These are phyloP conservation scores for Colletes collaris DNA, from an alignment of 2,888 invertebrate species.

Conservation along the genomic window DNA sequence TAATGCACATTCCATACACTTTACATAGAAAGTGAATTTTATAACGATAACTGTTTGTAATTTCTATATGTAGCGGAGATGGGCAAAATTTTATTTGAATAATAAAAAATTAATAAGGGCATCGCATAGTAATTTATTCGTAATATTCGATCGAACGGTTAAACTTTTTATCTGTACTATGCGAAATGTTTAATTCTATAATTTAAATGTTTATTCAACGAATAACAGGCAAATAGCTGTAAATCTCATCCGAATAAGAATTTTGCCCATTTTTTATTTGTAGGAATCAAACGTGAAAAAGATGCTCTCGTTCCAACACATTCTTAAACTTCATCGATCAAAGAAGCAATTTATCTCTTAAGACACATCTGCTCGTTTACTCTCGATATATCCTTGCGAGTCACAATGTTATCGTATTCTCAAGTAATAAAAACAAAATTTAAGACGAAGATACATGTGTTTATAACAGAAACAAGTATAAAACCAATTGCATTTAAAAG, in stretches of 20 bases:
- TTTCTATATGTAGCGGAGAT: neutral
- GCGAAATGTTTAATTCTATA: too few species aligned
- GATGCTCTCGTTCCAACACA: conserved; percentile 34
- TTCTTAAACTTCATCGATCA: conserved; percentile 36
- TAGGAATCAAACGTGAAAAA: conserved; percentile 36
- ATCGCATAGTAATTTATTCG: too few species aligned
- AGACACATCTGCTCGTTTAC: conserved; percentile 21
- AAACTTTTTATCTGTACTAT: too few species aligned
- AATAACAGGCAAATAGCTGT: too few species aligned
- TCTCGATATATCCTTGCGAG: neutral
- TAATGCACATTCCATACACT: conserved; percentile 69
- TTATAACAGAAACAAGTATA: conserved; percentile 55
- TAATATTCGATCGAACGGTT: too few species aligned
- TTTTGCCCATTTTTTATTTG: neutral
- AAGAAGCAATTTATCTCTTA: conserved; percentile 8
- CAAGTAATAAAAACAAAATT: conserved; percentile 35
- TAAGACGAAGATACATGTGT: conserved; percentile 45
- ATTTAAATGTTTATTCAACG: too few species aligned
- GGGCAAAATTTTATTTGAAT: too few species aligned
- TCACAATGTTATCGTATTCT: conserved; percentile 17
- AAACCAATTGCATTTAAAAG: conserved; percentile 63
- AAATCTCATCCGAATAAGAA: too few species aligned
- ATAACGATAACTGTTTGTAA: conserved; percentile 43
- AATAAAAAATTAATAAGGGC: too few species aligned
- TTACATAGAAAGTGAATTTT: conserved; percentile 51